Percentiles rank a stretch among this genome's conserved stretches.
These are phyloP conservation scores for Drosophila yooni DNA, from an alignment of 2,888 invertebrate genomes.

Conservation along the genomic window DNA sequence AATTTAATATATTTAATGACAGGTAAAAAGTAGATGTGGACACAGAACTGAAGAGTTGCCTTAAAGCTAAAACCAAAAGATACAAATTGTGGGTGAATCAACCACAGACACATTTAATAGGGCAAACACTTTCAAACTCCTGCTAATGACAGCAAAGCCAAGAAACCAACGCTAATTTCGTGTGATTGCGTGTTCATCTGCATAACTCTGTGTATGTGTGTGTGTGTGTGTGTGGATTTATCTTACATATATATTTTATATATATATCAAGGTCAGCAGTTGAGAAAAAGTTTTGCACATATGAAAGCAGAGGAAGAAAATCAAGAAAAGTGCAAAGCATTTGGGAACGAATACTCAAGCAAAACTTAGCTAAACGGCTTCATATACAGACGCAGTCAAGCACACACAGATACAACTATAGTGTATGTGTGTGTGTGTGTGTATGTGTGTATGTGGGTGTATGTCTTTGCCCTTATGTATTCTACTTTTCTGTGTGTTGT, in stretches of 20 bases:
- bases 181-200: slow-evolving; percentile 20
- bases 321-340: slow-evolving; percentile 20
- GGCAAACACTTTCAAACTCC: slow-evolving; percentile 23
- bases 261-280: slow-evolving; percentile 14
- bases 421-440: no score
- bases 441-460: background rate
- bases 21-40: background rate
- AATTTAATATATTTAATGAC: background rate
- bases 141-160: slow-evolving; percentile 32
- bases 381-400: slow-evolving; percentile 25
- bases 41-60: background rate
- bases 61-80: background rate
- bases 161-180: slow-evolving; percentile 5
- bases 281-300: slow-evolving; percentile 47
- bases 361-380: slow-evolving; percentile 52
- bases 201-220: background rate
- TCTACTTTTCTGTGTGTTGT: slow-evolving; percentile 21
- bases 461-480: background rate
- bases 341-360: slow-evolving; percentile 30
- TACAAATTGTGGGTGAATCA: background rate
- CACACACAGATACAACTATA: background rate
- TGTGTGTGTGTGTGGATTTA: background rate
- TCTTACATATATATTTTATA: background rate
- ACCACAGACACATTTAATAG: slow-evolving; percentile 2
- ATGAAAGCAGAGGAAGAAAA: slow-evolving; percentile 7